Base-by-base conservation (phyloP, 1,140 invertebrate genomes). In the Penaeus vannamei region DNA sequence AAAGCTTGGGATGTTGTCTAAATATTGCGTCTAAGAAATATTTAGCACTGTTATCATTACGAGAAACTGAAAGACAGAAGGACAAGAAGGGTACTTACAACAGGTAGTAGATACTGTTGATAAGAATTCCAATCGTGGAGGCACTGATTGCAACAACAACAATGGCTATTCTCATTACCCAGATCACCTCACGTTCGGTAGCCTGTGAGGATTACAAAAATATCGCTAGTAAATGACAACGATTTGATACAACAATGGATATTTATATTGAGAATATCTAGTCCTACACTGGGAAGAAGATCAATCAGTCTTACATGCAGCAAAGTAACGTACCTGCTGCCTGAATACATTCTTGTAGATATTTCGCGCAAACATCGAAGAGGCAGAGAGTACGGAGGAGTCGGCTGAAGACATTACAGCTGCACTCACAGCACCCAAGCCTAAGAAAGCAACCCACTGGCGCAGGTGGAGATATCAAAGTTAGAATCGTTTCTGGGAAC, bases 361-460 rank as follows among this genome's bases (percentile, higher is more conserved):
- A 93, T 99, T 99, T 92, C 98, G 95, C 84, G 98, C 98, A 93
- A 99, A 99, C 98, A 99, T 99, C 26, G 98, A 98, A 90, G 97
- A 97, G 4, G 98, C 98, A 26, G 98, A 98, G 19, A 99, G 95
- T 46, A 99, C 97, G 90, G 98, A 99, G 64, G 98, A 99, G 93
- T 99, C 98, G 0, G 98, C 98, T 4, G 98, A 99, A 53, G 98
- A 99, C 98, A 99, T 99, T 46, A 99, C 98, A 20, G 98, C 98
- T 5, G 98, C 98, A 0, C 98, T 99, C 8, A 99, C 98, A n/a
- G 98, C 98, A 0, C 98, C 98, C 87, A 99, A 94, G 0, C 98
- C 98, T 92, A 99, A 97, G 94, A 99, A 99, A 5, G 98, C 97
- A 4, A 99, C 97, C 93, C 97, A 97, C 92, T 91, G 88, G 42